Evolutionary conservation across 2,888 invertebrate species (phyloP).

Genomic region (Cataglyphis albicans): DNA sequence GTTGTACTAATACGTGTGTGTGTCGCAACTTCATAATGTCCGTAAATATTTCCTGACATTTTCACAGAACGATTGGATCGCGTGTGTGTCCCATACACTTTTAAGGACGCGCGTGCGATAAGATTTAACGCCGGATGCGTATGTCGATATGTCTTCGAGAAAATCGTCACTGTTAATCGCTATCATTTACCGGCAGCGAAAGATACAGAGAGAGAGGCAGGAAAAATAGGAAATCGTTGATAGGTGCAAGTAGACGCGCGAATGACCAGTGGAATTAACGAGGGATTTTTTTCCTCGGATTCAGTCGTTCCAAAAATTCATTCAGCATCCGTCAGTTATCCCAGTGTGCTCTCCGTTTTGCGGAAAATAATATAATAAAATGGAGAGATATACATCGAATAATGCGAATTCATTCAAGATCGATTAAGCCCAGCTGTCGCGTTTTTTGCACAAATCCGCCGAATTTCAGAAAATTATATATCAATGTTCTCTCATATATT

Average conservation of each 20-base stretch:
- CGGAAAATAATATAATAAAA: neutral
- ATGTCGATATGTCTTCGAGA: neutral
- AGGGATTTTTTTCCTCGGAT: neutral
- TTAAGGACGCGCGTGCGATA: conserved; percentile 13
- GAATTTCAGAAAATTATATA: neutral
- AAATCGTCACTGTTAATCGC: conserved; percentile 7
- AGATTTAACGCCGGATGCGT: conserved; percentile 17
- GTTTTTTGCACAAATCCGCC: neutral
- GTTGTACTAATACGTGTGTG: conserved; percentile 31
- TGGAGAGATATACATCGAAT: neutral
- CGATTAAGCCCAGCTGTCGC: neutral
- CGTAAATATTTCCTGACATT: conserved; percentile 65
- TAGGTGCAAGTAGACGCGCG: conserved; percentile 9
- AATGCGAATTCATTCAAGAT: neutral
- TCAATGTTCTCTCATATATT: conserved; percentile 1
- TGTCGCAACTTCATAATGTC: conserved; percentile 60
- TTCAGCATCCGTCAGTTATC: too few relatives aligned
- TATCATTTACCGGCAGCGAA: conserved; percentile 8
- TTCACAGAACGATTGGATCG: neutral
- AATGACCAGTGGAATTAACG: neutral
- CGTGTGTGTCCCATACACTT: conserved; percentile 34
- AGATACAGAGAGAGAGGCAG: neutral
- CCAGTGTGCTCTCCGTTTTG: neutral
- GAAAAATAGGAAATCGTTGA: neutral
- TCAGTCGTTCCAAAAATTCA: neutral